These are phyloP conservation scores for Bos javanicus DNA, from an alignment of 2,113 vertebrate species.

Conservation along the genomic window DNA sequence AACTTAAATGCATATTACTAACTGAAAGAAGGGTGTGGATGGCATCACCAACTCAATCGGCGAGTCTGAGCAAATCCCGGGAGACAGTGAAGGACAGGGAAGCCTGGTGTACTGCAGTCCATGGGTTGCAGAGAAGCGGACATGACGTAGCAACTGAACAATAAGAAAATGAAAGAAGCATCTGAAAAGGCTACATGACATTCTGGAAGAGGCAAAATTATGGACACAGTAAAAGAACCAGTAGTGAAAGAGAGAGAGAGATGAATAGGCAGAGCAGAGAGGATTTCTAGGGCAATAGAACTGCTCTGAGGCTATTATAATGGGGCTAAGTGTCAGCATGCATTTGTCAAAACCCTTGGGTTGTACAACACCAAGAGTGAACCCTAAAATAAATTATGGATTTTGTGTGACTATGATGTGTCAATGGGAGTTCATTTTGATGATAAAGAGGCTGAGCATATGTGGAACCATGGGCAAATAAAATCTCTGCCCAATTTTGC, in stretches of 20 bases:
- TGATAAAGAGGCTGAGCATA: not conserved
- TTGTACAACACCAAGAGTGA: not conserved
- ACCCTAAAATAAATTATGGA: not conserved
- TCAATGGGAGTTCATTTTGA: not conserved
- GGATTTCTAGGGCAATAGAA: not conserved
- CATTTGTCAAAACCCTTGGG: not conserved
- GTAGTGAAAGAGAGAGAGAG: not conserved
- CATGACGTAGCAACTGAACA: not conserved
- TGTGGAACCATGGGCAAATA: not conserved
- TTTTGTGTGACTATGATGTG: not conserved
- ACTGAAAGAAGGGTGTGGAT: not conserved
- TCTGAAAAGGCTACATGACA: not conserved
- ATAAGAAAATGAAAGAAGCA: not conserved
- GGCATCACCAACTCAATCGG: not conserved
- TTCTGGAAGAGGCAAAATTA: not conserved
- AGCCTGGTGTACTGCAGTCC: not conserved
- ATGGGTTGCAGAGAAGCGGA: not conserved
- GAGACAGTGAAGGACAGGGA: not conserved
- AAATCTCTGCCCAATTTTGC: not conserved
- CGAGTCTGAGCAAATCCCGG: not conserved
- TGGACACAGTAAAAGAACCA: not conserved
- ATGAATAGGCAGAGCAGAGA: not conserved
- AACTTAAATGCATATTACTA: not conserved
- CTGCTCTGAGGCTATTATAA: not conserved
- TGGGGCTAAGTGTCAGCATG: not conserved